Base-by-base conservation (phyloP, 2,888 invertebrate genomes). In the Andrena minutula region DNA sequence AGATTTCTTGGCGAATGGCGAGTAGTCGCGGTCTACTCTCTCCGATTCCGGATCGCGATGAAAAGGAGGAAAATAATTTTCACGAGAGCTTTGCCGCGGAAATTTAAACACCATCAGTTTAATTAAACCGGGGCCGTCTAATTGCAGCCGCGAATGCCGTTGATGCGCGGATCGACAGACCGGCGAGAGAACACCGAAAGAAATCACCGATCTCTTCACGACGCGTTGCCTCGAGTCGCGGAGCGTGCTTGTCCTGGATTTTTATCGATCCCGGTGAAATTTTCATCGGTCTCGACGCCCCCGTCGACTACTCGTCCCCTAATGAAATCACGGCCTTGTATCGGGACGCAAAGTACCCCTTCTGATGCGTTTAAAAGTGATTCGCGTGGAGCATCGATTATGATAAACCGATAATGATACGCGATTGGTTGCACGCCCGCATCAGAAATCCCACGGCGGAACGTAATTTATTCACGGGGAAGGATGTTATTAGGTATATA, bases 41-140 rank as follows among this genome's bases (percentile, higher is more conserved):
- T 58, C 41, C 32, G 41, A 58, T 66, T 58, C 26, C 58, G 56
- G 56, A 58, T 74, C 16, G 23, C 74, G 74, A 41, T 10, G 47
- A 58, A 23, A 60, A 66, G 65, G 12, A 56, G 65, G 47, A 74
- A 66, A 74, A 74, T 65, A 28, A 74, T 74, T 74, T 66, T 58
- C 58, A 23, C 60, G 56, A 56, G 73, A 73, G 73, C 56, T 41
- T 41, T 28, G 41, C 35, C 35, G 64, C 49, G 47, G 74, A 60
- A 49, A 75, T 51, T 68, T 60, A 66, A 75, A 75, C 68, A 32
- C 68, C 60, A 60, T 75, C 58, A 16, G 47, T 68, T 68, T 75
- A 75, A 75, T 75, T 68, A 75, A 60, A 60, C 32, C 49, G 26
- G n/a, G 10, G 16, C 12, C 23, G 4, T 66, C 66, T 75, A 68